Conservation (phyloP, 2,888 invertebrate species). For the Drosophila siamana region DNA sequence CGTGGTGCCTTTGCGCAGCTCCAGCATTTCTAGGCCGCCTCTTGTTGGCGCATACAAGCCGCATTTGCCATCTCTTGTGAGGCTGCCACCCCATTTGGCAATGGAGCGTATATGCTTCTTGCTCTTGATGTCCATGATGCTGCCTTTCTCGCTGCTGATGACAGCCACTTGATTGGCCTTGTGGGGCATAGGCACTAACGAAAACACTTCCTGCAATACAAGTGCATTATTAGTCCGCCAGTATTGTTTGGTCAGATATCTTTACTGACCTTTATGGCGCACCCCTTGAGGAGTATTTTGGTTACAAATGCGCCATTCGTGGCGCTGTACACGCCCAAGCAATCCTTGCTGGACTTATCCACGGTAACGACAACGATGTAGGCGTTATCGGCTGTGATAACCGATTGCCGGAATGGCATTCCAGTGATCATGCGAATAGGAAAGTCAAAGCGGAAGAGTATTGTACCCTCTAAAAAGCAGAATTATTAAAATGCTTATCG, state of each 20-base stretch:
- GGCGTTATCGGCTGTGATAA: slow-evolving; percentile 93
- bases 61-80: slow-evolving; percentile 94
- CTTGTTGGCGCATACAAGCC: slow-evolving; percentile 97
- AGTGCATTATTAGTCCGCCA: background rate
- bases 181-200: slow-evolving; percentile 92
- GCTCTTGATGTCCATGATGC: slow-evolving; percentile 94
- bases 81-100: slow-evolving; percentile 96
- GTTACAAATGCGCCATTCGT: slow-evolving; percentile 89
- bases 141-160: slow-evolving; percentile 95
- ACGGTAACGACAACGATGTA: slow-evolving; percentile 92
- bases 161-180: slow-evolving; percentile 94
- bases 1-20: slow-evolving; percentile 94
- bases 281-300: slow-evolving; percentile 86
- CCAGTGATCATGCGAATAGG: slow-evolving; percentile 90
- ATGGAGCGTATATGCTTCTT: slow-evolving; percentile 95
- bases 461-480: slow-evolving; percentile 88
- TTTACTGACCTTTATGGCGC: slow-evolving; percentile 87
- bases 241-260: too few species aligned
- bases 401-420: slow-evolving; percentile 90
- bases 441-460: slow-evolving; percentile 93
- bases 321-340: slow-evolving; percentile 93
- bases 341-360: slow-evolving; percentile 93
- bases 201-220: slow-evolving; percentile 88
- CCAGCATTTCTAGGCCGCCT: slow-evolving; percentile 96
- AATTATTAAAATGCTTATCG: background rate